A percentile compares a stretch with the other conserved stretches of the same genome.
Evolutionary conservation across 2,888 invertebrate genomes (phyloP).

Genomic region (Drosophila fungiperda): DNA sequence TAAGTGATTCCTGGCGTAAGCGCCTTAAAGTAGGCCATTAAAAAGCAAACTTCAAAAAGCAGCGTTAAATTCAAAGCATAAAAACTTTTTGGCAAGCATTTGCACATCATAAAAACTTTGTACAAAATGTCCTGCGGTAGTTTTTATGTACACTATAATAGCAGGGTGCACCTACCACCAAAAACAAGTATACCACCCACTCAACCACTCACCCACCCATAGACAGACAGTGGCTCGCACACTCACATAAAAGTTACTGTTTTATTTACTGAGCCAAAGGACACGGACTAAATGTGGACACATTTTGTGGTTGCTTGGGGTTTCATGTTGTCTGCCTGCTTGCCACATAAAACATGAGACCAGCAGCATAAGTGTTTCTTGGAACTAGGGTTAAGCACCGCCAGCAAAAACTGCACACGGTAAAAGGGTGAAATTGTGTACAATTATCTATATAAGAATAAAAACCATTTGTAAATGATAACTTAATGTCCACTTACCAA

Average conservation of each 20-base stretch:
- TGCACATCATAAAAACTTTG: constrained; percentile 39
- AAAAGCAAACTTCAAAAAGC: constrained; percentile 42
- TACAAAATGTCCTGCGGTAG: constrained; percentile 34
- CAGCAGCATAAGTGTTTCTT: constrained; percentile 58
- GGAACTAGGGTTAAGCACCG: constrained; percentile 67
- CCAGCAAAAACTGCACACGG: constrained; percentile 2
- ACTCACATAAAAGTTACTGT: constrained; percentile 50
- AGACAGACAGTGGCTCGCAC: constrained; percentile 16
- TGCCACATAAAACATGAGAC: constrained; percentile 56
- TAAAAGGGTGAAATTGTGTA: constrained; percentile 22
- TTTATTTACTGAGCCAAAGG: constrained; percentile 55
- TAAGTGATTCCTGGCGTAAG: constrained; percentile 52
- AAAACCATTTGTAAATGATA: constrained; percentile 39
- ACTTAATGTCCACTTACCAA: constrained; percentile 2
- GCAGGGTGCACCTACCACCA: constrained; percentile 1
- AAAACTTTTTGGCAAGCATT: constrained; percentile 43
- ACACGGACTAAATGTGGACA: constrained; percentile 11
- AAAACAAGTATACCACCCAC: background rate
- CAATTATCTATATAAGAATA: constrained; percentile 13
- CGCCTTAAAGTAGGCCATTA: constrained; percentile 66
- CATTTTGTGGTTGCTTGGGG: constrained; percentile 33
- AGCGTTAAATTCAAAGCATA: constrained; percentile 33
- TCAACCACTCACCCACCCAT: constrained; percentile 29
- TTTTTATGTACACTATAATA: constrained; percentile 17
- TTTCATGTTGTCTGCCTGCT: constrained; percentile 37